Percentiles rank a stretch among this genome's conserved stretches.
These are phyloP conservation scores for Euplagia quadripunctaria DNA, from an alignment of 2,888 invertebrate species.

Conservation along the genomic window DNA sequence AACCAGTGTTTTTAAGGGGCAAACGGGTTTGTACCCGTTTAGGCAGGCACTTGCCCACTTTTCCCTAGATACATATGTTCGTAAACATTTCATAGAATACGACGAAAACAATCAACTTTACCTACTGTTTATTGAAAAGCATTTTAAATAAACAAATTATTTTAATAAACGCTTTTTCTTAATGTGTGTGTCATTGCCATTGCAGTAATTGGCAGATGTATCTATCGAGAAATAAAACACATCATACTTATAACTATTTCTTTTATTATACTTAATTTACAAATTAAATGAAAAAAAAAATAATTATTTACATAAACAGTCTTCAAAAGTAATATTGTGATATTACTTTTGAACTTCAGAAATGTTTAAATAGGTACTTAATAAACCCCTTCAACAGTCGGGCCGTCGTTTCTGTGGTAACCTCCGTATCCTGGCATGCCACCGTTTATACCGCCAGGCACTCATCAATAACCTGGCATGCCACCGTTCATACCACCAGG, in stretches of 20 bases:
- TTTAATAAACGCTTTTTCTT: no score
- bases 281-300: background rate
- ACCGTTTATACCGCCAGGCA: slow-evolving; percentile 2
- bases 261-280: background rate
- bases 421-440: slow-evolving; percentile 17
- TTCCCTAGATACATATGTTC: no score
- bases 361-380: slow-evolving; percentile 6
- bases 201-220: no score
- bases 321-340: slow-evolving; percentile 16
- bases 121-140: no score
- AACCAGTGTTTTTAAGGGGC: no score
- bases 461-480: background rate
- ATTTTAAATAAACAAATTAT: no score
- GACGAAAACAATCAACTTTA: no score
- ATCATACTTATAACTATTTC: background rate
- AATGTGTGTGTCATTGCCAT: no score
- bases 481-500: background rate
- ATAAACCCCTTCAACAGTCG: slow-evolving; percentile 50
- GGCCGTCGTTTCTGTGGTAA: slow-evolving; percentile 55
- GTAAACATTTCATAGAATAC: no score
- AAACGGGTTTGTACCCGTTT: no score
- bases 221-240: background rate
- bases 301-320: slow-evolving; percentile 11
- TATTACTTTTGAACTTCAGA: no score
- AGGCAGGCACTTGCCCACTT: no score